Percentiles rank a stretch among this genome's conserved stretches.
phyloP scores from a whole-genome alignment of 1,140 invertebrate species.

The Tribolium madens region DNA sequence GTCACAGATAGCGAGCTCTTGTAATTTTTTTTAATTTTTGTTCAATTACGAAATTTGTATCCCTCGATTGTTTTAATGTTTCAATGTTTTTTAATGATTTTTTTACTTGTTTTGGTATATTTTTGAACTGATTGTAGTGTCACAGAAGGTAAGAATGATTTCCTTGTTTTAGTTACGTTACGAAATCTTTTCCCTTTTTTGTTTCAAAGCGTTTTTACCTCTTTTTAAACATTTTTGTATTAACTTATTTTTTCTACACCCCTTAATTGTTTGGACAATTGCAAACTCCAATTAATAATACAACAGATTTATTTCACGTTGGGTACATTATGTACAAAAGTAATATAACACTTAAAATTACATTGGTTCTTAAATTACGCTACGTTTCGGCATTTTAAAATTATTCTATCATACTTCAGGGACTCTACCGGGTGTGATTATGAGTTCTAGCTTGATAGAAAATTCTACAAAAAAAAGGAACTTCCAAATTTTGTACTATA shows the following conservation, averaged over 20 bases:
- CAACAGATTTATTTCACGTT: slow-evolving; percentile 30
- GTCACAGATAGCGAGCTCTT: no score
- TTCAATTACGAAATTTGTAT: no score
- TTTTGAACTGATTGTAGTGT: no score
- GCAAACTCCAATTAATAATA: slow-evolving; percentile 11
- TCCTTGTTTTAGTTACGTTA: no score
- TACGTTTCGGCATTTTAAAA: slow-evolving; percentile 11
- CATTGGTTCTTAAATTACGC: slow-evolving; percentile 40
- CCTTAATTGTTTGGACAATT: slow-evolving; percentile 35
- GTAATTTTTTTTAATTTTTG: no score
- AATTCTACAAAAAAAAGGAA: slow-evolving; percentile 22
- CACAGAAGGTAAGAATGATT: no score
- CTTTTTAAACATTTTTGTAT: no score
- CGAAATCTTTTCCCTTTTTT: no score
- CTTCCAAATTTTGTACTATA: slow-evolving; percentile 18
- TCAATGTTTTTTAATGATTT: no score
- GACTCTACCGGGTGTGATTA: slow-evolving; percentile 5
- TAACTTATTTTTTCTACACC: slow-evolving; percentile 7
- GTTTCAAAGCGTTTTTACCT: no score
- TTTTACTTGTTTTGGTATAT: no score
- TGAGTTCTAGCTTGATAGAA: slow-evolving; percentile 21
- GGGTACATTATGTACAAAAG: slow-evolving; percentile 39
- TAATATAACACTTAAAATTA: slow-evolving; percentile 41
- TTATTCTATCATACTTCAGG: background rate
- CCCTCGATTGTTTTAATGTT: no score